phyloP scores from a whole-genome alignment of 2,113 vertebrate genomes.

The Conger conger region DNA sequence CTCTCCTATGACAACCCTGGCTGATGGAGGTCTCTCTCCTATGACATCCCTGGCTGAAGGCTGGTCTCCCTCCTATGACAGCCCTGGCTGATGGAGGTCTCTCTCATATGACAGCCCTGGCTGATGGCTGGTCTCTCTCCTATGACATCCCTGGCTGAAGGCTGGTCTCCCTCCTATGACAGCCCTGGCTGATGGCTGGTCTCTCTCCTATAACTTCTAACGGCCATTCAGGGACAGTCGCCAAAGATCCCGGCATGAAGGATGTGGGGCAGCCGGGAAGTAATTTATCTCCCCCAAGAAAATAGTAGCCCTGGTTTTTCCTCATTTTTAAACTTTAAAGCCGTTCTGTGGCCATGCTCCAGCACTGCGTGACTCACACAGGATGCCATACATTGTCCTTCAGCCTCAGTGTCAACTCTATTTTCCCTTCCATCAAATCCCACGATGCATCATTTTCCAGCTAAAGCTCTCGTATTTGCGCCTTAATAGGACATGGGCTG shows the following conservation, averaged over 20 bases:
- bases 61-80: not conserved
- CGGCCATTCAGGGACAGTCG: not conserved
- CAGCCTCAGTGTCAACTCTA: constrained; percentile 10
- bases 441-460: constrained; percentile 27
- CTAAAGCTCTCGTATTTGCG: constrained; percentile 35
- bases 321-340: constrained; percentile 9
- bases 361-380: constrained; percentile 6
- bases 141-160: no score
- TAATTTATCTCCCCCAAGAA: not conserved
- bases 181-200: no score
- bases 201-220: not conserved
- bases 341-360: not conserved
- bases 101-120: not conserved
- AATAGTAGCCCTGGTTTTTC: not conserved
- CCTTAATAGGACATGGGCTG: constrained; percentile 43
- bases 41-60: no score
- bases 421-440: constrained; percentile 20
- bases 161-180: not conserved
- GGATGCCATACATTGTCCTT: constrained; percentile 21
- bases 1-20: not conserved
- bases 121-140: not conserved
- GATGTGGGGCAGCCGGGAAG: not conserved
- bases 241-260: not conserved
- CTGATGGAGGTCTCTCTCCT: not conserved
- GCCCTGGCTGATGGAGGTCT: no score